A percentile compares a stretch with the other conserved stretches of the same genome.
phyloP scores from a whole-genome alignment of 2,113 vertebrate species.

The Daphoenositta chrysoptera region DNA sequence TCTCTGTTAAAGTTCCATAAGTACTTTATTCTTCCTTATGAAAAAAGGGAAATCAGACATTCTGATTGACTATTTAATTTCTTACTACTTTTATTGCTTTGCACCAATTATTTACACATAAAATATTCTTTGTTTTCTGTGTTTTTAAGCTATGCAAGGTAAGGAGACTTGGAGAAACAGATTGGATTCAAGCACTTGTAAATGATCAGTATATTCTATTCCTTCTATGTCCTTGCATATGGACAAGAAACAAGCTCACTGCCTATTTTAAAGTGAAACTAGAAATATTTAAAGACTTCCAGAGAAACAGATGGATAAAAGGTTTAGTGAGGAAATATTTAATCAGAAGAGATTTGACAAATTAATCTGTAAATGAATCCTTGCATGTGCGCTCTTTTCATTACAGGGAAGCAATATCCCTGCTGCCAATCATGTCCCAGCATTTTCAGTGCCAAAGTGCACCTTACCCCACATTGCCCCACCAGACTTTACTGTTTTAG shows the following conservation, averaged over 20 bases:
- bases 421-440: neutral
- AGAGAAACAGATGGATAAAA: neutral
- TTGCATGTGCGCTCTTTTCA: neutral
- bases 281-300: neutral
- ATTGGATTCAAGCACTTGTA: neutral
- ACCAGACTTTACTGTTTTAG: neutral
- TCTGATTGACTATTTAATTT: neutral
- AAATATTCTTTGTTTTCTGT: neutral
- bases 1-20: neutral
- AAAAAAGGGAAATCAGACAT: neutral
- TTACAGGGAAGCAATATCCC: neutral
- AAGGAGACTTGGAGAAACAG: neutral
- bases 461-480: neutral
- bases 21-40: neutral
- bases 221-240: neutral
- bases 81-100: neutral
- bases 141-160: neutral
- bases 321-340: neutral
- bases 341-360: slow-evolving; percentile 8
- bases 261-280: neutral
- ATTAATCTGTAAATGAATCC: neutral
- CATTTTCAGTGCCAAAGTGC: neutral
- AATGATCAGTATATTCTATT: neutral
- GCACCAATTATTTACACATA: neutral
- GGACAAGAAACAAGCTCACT: neutral